Evolutionary conservation across 23 tunicate species (phyloP).

Genomic region (Ciona savignyi): DNA sequence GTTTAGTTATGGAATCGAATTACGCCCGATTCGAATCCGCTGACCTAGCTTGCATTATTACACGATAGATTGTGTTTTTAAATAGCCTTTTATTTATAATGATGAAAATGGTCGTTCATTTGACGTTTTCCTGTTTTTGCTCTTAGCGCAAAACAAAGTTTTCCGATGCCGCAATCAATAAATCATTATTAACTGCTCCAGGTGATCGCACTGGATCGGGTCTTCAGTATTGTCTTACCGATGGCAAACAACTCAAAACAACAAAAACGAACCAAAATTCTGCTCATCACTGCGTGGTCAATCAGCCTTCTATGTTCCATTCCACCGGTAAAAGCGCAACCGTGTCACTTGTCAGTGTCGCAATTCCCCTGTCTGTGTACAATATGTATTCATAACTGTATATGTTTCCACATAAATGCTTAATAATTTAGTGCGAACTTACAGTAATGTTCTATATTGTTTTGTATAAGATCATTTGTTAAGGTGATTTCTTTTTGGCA

Average conservation of each 20-base stretch:
- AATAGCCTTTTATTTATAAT: background rate
- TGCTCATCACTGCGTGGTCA: slow-evolving; percentile 59
- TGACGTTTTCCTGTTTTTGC: no score
- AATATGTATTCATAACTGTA: background rate
- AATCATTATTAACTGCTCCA: slow-evolving; percentile 2
- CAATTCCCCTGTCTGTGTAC: background rate
- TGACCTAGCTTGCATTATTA: background rate
- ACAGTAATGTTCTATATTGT: no score
- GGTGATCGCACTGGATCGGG: slow-evolving; percentile 69
- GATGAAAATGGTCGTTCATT: no score
- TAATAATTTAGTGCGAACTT: no score
- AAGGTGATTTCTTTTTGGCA: no score
- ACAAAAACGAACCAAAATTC: slow-evolving; percentile 32
- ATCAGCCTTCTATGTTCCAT: slow-evolving; percentile 36
- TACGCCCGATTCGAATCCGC: background rate
- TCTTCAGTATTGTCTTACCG: slow-evolving; percentile 49
- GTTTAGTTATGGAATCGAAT: no score
- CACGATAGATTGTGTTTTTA: background rate
- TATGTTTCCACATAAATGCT: no score
- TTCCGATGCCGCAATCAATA: background rate
- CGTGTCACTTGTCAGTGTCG: no score
- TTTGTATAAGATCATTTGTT: no score
- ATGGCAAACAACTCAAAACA: slow-evolving; percentile 27
- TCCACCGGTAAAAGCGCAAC: slow-evolving; percentile 88
- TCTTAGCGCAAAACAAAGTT: no score